phyloP scores from a whole-genome alignment of 2,797 vertebrate genomes.

The Tiaroga cobitis region DNA sequence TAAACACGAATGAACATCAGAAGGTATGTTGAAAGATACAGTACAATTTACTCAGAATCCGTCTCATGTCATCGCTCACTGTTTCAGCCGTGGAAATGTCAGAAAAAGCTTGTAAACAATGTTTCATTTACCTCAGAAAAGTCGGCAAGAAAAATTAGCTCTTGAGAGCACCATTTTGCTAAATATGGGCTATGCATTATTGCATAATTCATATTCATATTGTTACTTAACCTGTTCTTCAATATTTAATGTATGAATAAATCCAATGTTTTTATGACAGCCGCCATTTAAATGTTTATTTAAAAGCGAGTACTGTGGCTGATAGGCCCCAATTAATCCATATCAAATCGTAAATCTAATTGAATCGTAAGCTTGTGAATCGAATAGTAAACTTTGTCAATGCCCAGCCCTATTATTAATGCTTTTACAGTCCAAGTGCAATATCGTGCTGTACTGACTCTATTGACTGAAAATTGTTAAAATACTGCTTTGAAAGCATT shows the following conservation, averaged over 20 bases:
- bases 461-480: background rate
- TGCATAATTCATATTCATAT: background rate
- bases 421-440: background rate
- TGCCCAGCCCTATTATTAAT: background rate
- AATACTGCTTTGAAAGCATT: background rate
- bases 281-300: background rate
- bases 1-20: background rate
- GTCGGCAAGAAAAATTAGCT: background rate
- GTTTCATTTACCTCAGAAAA: background rate
- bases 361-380: background rate
- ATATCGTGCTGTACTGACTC: background rate
- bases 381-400: no score
- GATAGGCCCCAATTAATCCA: background rate
- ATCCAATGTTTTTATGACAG: background rate
- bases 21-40: background rate
- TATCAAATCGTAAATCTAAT: background rate
- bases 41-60: background rate
- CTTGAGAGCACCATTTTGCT: background rate
- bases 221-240: background rate
- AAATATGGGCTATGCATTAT: background rate
- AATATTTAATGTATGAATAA: background rate
- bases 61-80: background rate
- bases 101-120: background rate
- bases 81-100: background rate
- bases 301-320: background rate